Percentiles rank a stretch among this genome's conserved stretches.
phyloP scores from a whole-genome alignment of 2,797 vertebrate genomes.

The Phrynocephalus forsythii region DNA sequence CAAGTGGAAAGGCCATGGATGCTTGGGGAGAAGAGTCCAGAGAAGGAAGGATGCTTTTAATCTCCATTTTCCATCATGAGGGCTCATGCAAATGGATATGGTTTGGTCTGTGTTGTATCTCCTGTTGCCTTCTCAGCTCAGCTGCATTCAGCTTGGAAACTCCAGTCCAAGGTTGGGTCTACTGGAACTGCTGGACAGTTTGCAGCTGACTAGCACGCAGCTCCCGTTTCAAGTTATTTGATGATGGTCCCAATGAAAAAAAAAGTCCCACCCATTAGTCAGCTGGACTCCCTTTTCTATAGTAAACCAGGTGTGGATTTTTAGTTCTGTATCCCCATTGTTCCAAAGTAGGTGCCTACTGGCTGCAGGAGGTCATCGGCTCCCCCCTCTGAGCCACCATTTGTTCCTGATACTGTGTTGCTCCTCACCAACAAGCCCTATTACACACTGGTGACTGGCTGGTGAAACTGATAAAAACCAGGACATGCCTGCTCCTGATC shows the following conservation, averaged over 20 bases:
- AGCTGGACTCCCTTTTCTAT: neutral
- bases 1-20: too few relatives aligned
- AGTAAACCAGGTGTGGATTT: neutral
- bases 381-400: neutral
- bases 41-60: too few relatives aligned
- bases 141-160: too few relatives aligned
- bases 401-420: neutral
- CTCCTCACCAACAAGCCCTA: neutral
- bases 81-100: too few relatives aligned
- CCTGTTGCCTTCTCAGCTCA: too few relatives aligned
- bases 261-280: neutral
- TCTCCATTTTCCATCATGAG: too few relatives aligned
- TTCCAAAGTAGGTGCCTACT: neutral
- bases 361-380: neutral
- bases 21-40: too few relatives aligned
- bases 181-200: too few relatives aligned
- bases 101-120: too few relatives aligned
- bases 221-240: neutral
- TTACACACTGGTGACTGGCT: neutral
- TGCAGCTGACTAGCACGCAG: too few relatives aligned
- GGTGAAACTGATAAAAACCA: neutral
- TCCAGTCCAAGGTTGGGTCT: too few relatives aligned
- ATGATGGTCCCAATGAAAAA: neutral
- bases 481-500: neutral
- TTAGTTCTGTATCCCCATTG: neutral